phyloP scores from a whole-genome alignment of 2,113 vertebrate genomes.

The Ammospiza caudacuta region DNA sequence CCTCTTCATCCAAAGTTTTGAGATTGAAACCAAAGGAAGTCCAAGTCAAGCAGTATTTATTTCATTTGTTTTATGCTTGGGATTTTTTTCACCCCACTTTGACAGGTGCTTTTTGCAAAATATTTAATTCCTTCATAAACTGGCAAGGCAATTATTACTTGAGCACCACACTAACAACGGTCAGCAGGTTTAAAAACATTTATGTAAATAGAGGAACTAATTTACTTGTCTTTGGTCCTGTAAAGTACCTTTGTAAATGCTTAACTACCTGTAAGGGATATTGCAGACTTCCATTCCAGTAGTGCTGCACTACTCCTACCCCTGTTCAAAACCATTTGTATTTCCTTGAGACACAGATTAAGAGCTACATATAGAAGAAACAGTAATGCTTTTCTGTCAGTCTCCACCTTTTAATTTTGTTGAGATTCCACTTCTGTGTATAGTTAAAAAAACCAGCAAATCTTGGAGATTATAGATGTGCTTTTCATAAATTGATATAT shows the following conservation, averaged over 20 bases:
- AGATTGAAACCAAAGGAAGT: neutral
- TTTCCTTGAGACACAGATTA: neutral
- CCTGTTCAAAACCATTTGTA: neutral
- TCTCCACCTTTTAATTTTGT: neutral
- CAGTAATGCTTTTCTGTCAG: neutral
- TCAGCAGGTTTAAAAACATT: neutral
- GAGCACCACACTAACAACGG: fast-evolving
- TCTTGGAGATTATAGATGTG: neutral
- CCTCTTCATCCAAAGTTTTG: neutral
- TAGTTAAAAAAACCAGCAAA: neutral
- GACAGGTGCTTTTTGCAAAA: neutral
- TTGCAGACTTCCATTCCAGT: neutral
- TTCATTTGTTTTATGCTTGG: neutral
- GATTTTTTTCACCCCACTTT: neutral
- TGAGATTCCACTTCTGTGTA: neutral
- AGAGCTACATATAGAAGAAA: neutral
- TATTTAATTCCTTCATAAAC: neutral
- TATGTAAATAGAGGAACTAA: neutral
- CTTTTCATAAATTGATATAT: neutral
- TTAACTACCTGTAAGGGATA: neutral
- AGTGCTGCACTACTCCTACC: neutral
- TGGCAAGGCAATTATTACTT: neutral
- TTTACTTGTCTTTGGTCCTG: neutral
- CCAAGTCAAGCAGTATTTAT: neutral
- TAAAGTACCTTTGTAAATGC: neutral